Conservation (phyloP, 1,140 invertebrate species). For the Euwallacea similis region DNA sequence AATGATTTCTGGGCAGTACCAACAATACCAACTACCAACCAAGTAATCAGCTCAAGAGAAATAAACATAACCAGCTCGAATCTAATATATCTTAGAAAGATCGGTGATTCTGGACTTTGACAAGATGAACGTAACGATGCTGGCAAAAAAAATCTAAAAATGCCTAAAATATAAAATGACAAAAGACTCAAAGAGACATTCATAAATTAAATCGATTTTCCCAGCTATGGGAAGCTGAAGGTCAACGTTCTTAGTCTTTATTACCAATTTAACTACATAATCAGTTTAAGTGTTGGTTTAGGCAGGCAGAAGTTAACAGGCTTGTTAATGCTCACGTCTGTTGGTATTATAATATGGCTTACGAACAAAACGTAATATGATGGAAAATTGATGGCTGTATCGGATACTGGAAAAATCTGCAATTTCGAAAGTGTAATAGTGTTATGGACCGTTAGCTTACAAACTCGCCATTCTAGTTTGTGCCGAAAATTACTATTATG, state of each 20-base stretch:
- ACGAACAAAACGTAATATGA: too few species aligned
- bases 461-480: neutral
- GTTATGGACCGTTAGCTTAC: neutral
- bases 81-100: neutral
- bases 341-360: too few species aligned
- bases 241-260: slow-evolving; percentile 2
- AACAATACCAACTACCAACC: slow-evolving; percentile 7
- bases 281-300: too few species aligned
- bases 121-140: too few species aligned
- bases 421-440: neutral
- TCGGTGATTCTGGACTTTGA: neutral
- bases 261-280: neutral
- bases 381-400: too few species aligned
- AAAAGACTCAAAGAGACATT: neutral
- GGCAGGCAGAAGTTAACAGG: too few species aligned
- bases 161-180: too few species aligned
- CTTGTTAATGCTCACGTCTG: too few species aligned
- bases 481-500: neutral
- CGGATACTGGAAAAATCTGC: too few species aligned
- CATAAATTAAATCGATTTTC: neutral
- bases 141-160: too few species aligned
- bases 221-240: slow-evolving; percentile 1
- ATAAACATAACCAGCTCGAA: neutral
- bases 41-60: slow-evolving; percentile 2
- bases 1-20: slow-evolving; percentile 2